Conservation (phyloP, 2,888 invertebrate genomes). For the Ichneumon xanthorius region DNA sequence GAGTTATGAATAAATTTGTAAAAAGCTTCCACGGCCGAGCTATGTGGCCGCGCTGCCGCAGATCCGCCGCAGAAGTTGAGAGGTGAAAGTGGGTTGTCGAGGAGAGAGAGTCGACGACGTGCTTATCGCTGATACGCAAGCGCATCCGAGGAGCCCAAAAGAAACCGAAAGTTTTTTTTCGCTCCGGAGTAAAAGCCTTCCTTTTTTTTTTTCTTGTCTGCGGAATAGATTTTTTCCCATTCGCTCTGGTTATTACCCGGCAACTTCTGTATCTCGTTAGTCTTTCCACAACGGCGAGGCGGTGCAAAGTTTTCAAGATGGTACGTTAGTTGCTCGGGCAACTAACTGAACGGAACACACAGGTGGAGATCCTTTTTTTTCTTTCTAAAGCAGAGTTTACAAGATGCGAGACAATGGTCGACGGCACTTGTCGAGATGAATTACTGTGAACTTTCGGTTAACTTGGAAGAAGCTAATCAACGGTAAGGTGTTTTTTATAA, state of each 20-base stretch:
- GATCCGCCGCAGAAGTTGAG: conserved; percentile 3
- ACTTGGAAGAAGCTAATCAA: not conserved
- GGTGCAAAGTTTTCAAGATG: not conserved
- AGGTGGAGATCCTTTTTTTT: not conserved
- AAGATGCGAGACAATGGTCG: not conserved
- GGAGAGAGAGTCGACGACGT: not conserved
- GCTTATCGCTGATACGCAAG: conserved; percentile 5
- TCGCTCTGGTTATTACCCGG: conserved; percentile 1
- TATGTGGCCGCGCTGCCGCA: not conserved
- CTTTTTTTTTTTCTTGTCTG: not conserved
- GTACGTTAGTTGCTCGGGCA: not conserved
- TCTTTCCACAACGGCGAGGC: not conserved
- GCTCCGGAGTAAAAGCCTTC: not conserved
- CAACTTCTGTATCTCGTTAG: not conserved
- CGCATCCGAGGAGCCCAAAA: not conserved
- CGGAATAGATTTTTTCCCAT: not conserved
- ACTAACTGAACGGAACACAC: too few species aligned
- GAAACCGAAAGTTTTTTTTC: conserved; percentile 7
- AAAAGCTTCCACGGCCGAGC: conserved; percentile 65
- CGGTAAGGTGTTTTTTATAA: too few species aligned
- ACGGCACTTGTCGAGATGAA: not conserved
- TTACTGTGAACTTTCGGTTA: not conserved
- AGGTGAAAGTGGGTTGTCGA: not conserved
- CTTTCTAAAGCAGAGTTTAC: not conserved
- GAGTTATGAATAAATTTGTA: conserved; percentile 73